These are phyloP conservation scores for Helicolenus hilgendorfi DNA, from an alignment of 2,797 vertebrate species.

Conservation along the genomic window DNA sequence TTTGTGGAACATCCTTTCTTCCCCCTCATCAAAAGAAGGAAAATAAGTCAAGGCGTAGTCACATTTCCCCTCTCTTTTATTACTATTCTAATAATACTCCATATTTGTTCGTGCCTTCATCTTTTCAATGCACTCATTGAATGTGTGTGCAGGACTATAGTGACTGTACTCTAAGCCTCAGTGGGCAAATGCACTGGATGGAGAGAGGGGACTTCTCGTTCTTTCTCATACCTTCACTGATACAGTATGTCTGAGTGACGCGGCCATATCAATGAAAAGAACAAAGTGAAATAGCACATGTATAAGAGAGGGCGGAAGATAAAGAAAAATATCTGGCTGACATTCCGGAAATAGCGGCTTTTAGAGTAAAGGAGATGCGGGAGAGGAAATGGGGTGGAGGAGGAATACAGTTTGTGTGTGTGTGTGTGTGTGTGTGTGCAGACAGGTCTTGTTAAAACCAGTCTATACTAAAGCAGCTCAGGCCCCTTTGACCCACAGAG, in stretches of 20 bases:
- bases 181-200: conserved; percentile 62
- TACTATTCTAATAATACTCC: conserved; percentile 74
- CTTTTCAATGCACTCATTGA: conserved; percentile 58
- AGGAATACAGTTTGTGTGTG: conserved; percentile 1
- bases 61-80: conserved; percentile 59
- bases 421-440: conserved; percentile 3
- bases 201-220: conserved; percentile 20
- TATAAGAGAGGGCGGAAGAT: neutral
- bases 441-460: conserved; percentile 41
- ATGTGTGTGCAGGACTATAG: conserved; percentile 31
- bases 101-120: conserved; percentile 66
- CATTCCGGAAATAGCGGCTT: conserved; percentile 61
- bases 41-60: conserved; percentile 69
- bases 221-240: conserved; percentile 20
- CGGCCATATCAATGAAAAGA: conserved; percentile 39
- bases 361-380: conserved; percentile 29
- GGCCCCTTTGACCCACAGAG: conserved; percentile 62
- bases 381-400: neutral
- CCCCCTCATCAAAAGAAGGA: conserved; percentile 73
- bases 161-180: conserved; percentile 62
- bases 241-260: neutral
- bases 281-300: conserved; percentile 8
- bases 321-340: conserved; percentile 1
- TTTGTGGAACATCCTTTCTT: conserved; percentile 77
- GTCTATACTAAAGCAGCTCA: conserved; percentile 46